Percentiles rank a stretch among this genome's conserved stretches.
Conservation (phyloP, 2,888 invertebrate species). For the Habrosyne pyritoides region DNA sequence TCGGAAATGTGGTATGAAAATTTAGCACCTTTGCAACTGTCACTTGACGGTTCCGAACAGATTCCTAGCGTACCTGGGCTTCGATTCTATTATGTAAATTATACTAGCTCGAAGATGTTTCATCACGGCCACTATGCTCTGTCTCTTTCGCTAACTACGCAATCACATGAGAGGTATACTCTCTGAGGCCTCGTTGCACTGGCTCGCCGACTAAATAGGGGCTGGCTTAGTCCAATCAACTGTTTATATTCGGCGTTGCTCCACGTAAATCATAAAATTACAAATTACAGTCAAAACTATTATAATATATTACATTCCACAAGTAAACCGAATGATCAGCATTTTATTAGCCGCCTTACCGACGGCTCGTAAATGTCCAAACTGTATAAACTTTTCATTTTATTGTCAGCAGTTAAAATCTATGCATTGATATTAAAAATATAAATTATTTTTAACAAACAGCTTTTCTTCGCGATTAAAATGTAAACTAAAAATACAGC, state of each 20-base stretch:
- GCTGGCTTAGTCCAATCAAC: neutral
- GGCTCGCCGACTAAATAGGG: no score
- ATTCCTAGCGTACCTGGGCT: no score
- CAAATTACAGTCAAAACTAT: neutral
- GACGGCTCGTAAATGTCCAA: constrained; percentile 5
- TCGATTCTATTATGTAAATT: no score
- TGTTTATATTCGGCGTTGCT: neutral
- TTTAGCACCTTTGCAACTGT: no score
- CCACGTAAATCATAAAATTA: neutral
- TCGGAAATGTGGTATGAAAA: no score
- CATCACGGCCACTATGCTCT: no score
- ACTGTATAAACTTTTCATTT: constrained; percentile 4
- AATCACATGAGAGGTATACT: no score
- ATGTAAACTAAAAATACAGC: constrained; percentile 10
- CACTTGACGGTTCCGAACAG: no score
- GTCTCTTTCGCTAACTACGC: no score
- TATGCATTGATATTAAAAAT: neutral
- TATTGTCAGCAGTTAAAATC: constrained; percentile 4
- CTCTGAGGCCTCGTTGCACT: no score
- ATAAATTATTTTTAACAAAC: constrained; percentile 3
- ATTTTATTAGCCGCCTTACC: neutral
- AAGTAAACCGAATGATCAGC: neutral
- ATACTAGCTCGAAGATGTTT: no score
- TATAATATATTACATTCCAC: constrained; percentile 1
- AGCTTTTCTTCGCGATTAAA: constrained; percentile 1